Evolutionary conservation across 37 sponge, comb jelly and placozoan species (phyloP).

Genomic region (Mnemiopsis leidyi): DNA sequence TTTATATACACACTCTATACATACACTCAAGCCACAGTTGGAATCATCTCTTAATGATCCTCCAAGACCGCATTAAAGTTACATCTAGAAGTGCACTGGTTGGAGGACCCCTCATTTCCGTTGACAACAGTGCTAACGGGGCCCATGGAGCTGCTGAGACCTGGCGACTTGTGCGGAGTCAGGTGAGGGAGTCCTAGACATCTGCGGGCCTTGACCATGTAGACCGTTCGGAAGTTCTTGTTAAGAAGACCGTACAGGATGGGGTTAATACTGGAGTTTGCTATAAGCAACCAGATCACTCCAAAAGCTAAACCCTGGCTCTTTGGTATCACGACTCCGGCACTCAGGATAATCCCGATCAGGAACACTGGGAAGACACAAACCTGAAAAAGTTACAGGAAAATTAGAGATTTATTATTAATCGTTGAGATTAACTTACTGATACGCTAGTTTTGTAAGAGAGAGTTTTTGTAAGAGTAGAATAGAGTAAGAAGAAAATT

Average conservation of each 20-base stretch:
- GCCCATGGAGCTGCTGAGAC: neutral
- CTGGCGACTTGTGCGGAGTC: neutral
- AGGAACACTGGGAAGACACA: conserved; percentile 64
- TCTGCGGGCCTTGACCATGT: neutral
- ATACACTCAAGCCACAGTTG: too few species aligned
- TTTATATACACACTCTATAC: neutral
- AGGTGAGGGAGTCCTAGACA: conserved; percentile 17
- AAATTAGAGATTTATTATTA: too few species aligned
- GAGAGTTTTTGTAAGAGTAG: too few species aligned
- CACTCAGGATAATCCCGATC: conserved; percentile 41
- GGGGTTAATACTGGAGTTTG: conserved; percentile 62
- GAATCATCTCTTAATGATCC: neutral
- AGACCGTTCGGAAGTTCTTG: conserved; percentile 60
- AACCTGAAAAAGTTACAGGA: too few species aligned
- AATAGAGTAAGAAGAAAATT: too few species aligned
- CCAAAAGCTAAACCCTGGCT: neutral
- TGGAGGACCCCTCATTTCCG: neutral
- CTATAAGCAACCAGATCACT: conserved; percentile 56
- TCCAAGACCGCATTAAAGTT: neutral
- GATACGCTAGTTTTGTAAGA: too few species aligned
- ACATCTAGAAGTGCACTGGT: neutral
- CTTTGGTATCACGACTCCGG: neutral
- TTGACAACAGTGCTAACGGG: neutral
- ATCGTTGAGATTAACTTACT: too few species aligned
- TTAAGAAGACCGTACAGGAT: conserved; percentile 59